phyloP scores from a whole-genome alignment of 2,797 vertebrate genomes.

The Clamator glandarius region DNA sequence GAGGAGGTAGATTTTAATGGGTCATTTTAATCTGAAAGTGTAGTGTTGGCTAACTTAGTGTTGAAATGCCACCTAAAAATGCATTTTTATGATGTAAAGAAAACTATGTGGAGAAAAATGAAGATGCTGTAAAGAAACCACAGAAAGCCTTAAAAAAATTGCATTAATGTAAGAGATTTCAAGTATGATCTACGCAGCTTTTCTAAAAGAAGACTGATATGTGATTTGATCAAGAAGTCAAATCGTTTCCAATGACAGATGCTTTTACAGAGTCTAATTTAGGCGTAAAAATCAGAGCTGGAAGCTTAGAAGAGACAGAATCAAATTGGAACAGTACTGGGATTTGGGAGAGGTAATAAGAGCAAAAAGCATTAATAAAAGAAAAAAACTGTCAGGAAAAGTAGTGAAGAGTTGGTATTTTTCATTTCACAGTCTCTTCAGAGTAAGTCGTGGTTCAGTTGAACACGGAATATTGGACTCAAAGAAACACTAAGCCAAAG shows the following conservation, averaged over 20 bases:
- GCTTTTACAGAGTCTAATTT: neutral
- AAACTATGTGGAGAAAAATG: neutral
- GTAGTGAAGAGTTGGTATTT: neutral
- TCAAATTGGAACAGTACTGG: neutral
- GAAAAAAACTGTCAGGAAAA: neutral
- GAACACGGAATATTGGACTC: neutral
- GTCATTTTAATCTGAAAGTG: neutral
- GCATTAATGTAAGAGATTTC: neutral
- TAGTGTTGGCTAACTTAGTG: neutral
- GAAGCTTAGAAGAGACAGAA: neutral
- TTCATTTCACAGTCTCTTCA: neutral
- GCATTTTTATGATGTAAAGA: neutral
- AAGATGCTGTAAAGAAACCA: neutral
- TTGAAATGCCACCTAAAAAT: neutral
- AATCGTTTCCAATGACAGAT: neutral
- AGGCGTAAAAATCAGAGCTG: neutral
- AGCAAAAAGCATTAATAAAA: neutral
- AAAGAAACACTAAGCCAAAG: slow-evolving; percentile 1
- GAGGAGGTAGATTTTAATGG: neutral
- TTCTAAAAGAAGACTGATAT: neutral
- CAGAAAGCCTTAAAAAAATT: neutral
- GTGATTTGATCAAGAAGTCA: neutral
- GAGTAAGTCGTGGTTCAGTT: neutral
- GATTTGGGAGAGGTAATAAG: neutral
- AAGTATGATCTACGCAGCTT: neutral